phyloP scores from a whole-genome alignment of 2,888 invertebrate species.

The Brachynemurus nebulosus region DNA sequence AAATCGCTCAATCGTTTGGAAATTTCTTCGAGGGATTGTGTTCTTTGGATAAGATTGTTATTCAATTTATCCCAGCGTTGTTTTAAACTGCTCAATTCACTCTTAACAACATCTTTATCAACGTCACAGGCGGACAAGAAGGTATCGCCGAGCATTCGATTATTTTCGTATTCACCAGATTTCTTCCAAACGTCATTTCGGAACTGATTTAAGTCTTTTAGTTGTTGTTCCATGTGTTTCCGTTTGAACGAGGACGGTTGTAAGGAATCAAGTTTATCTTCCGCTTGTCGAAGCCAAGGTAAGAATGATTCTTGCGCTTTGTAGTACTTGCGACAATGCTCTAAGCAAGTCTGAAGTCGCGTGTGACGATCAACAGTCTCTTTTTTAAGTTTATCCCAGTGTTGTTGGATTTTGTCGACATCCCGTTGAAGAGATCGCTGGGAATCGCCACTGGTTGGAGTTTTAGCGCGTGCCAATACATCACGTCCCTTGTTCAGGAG shows the following conservation, averaged over 20 bases:
- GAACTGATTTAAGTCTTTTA: conserved; percentile 76
- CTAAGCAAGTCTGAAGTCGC: conserved; percentile 77
- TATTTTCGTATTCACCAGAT: conserved; percentile 85
- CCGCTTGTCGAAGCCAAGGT: conserved; percentile 78
- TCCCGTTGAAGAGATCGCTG: conserved; percentile 56
- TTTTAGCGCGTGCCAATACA: conserved; percentile 34
- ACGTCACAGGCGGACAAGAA: conserved; percentile 80
- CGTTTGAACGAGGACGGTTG: conserved; percentile 70
- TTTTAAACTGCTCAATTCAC: conserved; percentile 66
- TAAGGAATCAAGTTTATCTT: conserved; percentile 66
- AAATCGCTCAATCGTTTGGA: conserved; percentile 71
- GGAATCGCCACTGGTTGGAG: conserved; percentile 27
- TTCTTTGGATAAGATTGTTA: conserved; percentile 62
- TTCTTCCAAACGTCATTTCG: conserved; percentile 90
- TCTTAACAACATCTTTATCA: conserved; percentile 79
- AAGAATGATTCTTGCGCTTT: conserved; percentile 71
- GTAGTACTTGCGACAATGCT: conserved; percentile 83
- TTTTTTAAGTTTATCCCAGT: conserved; percentile 68
- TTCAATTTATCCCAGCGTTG: conserved; percentile 85
- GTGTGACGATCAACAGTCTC: conserved; percentile 79
- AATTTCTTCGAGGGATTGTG: conserved; percentile 71
- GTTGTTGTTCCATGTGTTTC: conserved; percentile 73
- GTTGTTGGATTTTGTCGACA: conserved; percentile 75
- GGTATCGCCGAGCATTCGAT: conserved; percentile 71
- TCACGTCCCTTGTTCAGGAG: conserved; percentile 80